Evolutionary conservation across 2,113 vertebrate genomes (phyloP), one percentile per base, ranked within the genome.

Genomic region (Calonectris borealis): DNA sequence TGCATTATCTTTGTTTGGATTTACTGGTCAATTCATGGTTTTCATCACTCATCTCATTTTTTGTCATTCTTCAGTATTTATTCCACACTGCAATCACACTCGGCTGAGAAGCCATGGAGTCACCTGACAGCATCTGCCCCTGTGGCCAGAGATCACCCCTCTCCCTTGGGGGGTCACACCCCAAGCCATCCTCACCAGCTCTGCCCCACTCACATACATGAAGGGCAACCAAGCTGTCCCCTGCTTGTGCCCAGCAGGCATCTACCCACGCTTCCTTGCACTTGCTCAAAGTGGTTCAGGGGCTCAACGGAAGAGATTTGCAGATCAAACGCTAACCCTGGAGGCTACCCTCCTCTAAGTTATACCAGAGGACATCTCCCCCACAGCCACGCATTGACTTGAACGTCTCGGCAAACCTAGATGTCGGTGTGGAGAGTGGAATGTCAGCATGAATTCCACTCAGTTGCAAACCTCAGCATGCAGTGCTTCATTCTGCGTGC

Each of bases 391-490:
- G 16, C 9, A 4, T 4, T 34, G n/a, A 49, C 54, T 29, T n/a
- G 24, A 85, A 34, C 2, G 2, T 27, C 32, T 58, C 49, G 29
- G 61, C 21, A 77, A 29, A 64, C 6, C 10, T 3, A 18, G 34
- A 44, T 3, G 13, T 24, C 54, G 16, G 14, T 2, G 25, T 7
- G 32, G 36, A 44, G 21, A 77, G 17, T 0, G 9, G 40, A 64
- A 9, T 16, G 58, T 6, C 48, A 81, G 17, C 22, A 22, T 1
- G 7, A 55, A 26, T 36, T 51, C n/a, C 44, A 14, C 29, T 1
- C 1, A 61, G 57, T 0, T 36, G 32, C 51, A 61, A 46, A 79
- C 22, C 31, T 58, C 44, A 27, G 31, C 0, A 0, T 2, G 36
- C 24, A 61, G 5, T 3, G 4, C 16, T 81, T 49, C 38, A 4